Conservation (phyloP, 2,113 vertebrate genomes). For the Phyllopteryx taeniolatus region DNA sequence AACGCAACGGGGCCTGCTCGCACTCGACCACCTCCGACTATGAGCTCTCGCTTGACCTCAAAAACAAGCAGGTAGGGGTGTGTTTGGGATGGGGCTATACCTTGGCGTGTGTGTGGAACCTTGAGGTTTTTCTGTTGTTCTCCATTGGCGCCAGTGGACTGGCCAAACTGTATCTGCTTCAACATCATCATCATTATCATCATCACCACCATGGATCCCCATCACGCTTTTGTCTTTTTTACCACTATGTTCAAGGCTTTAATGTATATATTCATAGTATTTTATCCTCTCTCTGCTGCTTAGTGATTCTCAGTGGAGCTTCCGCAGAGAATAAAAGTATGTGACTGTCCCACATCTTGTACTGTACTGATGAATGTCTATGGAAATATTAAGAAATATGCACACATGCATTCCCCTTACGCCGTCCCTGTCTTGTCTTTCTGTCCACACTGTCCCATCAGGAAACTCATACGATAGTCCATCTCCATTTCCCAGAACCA, state of each 20-base stretch:
- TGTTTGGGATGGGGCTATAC: constrained; percentile 32
- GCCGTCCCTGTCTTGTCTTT: constrained; percentile 23
- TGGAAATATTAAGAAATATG: neutral
- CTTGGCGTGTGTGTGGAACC: constrained; percentile 10
- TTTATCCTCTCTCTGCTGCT: constrained; percentile 9
- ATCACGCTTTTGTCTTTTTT: constrained; percentile 4
- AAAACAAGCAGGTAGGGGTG: constrained; percentile 98
- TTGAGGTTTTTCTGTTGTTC: constrained; percentile 6
- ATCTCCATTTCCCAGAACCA: constrained; percentile 47
- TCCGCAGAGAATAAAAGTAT: constrained; percentile 18
- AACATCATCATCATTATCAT: constrained; percentile 36
- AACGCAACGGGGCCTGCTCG: constrained; percentile 88
- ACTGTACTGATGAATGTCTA: constrained; percentile 17
- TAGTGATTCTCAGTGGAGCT: constrained; percentile 7
- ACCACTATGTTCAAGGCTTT: neutral
- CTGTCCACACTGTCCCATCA: constrained; percentile 45
- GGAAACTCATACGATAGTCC: constrained; percentile 25
- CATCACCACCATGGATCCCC: constrained; percentile 27
- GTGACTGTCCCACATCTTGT: constrained; percentile 13
- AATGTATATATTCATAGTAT: neutral
- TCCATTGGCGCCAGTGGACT: constrained; percentile 14
- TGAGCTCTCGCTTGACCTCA: constrained; percentile 98
- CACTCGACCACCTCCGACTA: constrained; percentile 86
- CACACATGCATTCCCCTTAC: constrained; percentile 23
- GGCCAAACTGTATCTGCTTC: constrained; percentile 27